phyloP scores from a whole-genome alignment of 2,888 invertebrate species.

The Clostera curtula region DNA sequence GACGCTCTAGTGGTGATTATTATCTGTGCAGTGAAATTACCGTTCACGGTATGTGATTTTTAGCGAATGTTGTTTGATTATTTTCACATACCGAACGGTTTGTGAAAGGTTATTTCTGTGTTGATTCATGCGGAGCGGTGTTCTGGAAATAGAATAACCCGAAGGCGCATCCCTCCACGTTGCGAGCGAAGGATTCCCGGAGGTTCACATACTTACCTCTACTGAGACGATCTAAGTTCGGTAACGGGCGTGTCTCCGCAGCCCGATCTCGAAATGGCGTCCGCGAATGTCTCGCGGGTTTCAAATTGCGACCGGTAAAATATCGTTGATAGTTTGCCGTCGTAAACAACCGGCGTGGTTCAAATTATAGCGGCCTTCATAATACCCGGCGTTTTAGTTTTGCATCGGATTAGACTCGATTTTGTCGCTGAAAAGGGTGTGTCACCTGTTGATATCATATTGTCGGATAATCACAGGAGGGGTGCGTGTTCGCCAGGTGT shows the following conservation, averaged over 20 bases:
- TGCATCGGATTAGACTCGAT: slow-evolving; percentile 18
- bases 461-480: slow-evolving; percentile 24
- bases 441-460: slow-evolving; percentile 63
- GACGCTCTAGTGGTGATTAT: slow-evolving; percentile 46
- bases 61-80: slow-evolving; percentile 50
- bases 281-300: slow-evolving; percentile 57
- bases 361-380: slow-evolving; percentile 19
- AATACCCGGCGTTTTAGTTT: slow-evolving; percentile 16
- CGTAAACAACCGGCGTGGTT: slow-evolving; percentile 29
- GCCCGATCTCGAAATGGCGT: slow-evolving; percentile 64
- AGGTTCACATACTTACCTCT: slow-evolving; percentile 31
- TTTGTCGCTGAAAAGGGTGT: slow-evolving; percentile 51
- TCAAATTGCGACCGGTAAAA: slow-evolving; percentile 69
- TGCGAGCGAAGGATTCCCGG: slow-evolving; percentile 46
- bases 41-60: slow-evolving; percentile 67
- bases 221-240: slow-evolving; percentile 22
- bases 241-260: slow-evolving; percentile 58
- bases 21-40: slow-evolving; percentile 64
- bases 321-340: slow-evolving; percentile 40
- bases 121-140: slow-evolving; percentile 72
- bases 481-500: slow-evolving; percentile 36
- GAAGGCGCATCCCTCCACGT: slow-evolving; percentile 62
- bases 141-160: slow-evolving; percentile 69
- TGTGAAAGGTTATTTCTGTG: slow-evolving; percentile 74
- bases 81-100: slow-evolving; percentile 58